These are phyloP conservation scores for Tridacna gigas DNA, from an alignment of 2,888 invertebrate species.

Conservation along the genomic window DNA sequence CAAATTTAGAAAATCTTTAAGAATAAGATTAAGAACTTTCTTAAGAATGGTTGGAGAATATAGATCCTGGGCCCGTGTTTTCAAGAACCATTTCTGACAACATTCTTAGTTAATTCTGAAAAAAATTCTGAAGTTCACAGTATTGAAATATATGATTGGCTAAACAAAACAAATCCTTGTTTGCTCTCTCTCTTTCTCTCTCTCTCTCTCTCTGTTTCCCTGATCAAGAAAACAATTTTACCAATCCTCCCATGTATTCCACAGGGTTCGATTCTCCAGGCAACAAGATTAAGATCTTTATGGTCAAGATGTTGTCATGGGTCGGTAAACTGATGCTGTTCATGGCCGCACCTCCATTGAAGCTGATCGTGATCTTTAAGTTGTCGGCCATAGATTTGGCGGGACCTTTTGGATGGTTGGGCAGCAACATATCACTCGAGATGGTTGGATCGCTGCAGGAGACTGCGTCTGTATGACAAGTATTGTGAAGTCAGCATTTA, in stretches of 20 bases:
- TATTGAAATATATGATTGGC: no score
- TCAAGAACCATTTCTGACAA: no score
- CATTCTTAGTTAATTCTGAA: no score
- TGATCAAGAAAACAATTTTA: background rate
- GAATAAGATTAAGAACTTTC: no score
- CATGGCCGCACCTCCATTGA: constrained; percentile 49
- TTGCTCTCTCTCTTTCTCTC: no score
- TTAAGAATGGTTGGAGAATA: no score
- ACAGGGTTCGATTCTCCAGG: constrained; percentile 51
- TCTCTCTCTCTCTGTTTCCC: no score
- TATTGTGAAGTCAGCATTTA: no score
- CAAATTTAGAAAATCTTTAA: no score
- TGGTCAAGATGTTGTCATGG: constrained; percentile 45
- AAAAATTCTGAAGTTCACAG: no score
- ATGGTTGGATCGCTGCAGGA: constrained; percentile 31
- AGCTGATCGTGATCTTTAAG: constrained; percentile 46
- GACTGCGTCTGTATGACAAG: constrained; percentile 31
- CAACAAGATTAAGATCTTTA: constrained; percentile 47
- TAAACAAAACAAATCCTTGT: no score
- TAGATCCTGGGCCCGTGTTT: no score
- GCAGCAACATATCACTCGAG: constrained; percentile 17
- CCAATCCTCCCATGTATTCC: constrained; percentile 46
- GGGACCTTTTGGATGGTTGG: constrained; percentile 38
- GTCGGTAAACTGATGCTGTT: constrained; percentile 40
- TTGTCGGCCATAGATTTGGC: constrained; percentile 31